Conservation (phyloP, 2,888 invertebrate genomes). For the Panopea generosa region DNA sequence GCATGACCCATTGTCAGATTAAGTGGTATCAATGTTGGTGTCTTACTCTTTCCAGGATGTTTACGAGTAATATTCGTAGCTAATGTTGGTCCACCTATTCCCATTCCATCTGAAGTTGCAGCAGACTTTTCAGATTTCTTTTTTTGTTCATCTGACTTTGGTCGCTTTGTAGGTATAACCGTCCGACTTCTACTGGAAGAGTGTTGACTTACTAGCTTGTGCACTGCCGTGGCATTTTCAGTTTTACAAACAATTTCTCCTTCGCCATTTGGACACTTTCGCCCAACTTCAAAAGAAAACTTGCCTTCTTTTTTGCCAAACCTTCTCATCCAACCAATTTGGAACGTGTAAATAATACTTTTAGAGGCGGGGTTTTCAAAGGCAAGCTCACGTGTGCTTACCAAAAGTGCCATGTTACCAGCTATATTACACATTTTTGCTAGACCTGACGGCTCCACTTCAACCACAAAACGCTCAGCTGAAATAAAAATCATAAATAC, state of each 20-base stretch:
- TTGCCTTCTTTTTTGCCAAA: slow-evolving; percentile 46
- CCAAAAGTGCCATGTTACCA: slow-evolving; percentile 32
- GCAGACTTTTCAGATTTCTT: not conserved
- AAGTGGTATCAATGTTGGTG: slow-evolving; percentile 13
- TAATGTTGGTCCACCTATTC: slow-evolving; percentile 9
- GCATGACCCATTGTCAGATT: not conserved
- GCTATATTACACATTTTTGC: slow-evolving; percentile 44
- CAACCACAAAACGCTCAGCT: slow-evolving; percentile 48
- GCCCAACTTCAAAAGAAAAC: slow-evolving; percentile 79
- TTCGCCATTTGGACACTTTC: slow-evolving; percentile 80
- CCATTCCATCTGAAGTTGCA: slow-evolving; percentile 2
- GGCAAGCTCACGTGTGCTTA: slow-evolving; percentile 26
- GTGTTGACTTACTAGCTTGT: slow-evolving; percentile 39
- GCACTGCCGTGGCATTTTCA: slow-evolving; percentile 42
- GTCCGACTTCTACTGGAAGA: slow-evolving; percentile 33
- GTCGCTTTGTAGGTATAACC: slow-evolving; percentile 7
- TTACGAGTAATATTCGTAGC: not conserved
- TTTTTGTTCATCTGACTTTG: no score
- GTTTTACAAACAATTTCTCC: slow-evolving; percentile 65
- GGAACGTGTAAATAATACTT: slow-evolving; percentile 37
- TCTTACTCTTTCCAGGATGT: slow-evolving; percentile 14
- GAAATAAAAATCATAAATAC: slow-evolving; percentile 4
- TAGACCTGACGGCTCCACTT: slow-evolving; percentile 23
- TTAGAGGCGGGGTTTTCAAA: slow-evolving; percentile 44
- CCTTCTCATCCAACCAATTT: slow-evolving; percentile 42